These are phyloP conservation scores for Limnephilus lunatus DNA, from an alignment of 2,888 invertebrate genomes.

Conservation along the genomic window DNA sequence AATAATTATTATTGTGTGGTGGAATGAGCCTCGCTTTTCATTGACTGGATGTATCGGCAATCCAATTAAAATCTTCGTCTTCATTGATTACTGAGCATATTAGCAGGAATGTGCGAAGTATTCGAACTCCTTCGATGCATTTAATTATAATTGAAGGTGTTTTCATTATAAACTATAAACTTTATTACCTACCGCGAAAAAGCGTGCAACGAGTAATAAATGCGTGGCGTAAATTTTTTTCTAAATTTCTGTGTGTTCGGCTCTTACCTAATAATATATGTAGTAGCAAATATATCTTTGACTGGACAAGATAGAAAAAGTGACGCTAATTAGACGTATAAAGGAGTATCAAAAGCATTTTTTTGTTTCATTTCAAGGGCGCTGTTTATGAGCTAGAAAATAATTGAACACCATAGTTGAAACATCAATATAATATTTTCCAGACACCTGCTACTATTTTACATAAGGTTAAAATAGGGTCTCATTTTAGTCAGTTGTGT, in stretches of 20 bases:
- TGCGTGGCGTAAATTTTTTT: too few relatives aligned
- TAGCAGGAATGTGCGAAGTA: neutral
- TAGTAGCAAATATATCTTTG: neutral
- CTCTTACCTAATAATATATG: too few relatives aligned
- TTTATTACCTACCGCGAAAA: neutral
- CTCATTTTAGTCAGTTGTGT: too few relatives aligned
- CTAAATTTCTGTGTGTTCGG: too few relatives aligned
- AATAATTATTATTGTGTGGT: neutral
- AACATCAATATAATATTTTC: neutral
- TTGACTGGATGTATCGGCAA: neutral
- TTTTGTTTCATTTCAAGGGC: neutral
- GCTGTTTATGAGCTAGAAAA: neutral
- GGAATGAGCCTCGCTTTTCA: neutral
- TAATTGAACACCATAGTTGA: neutral
- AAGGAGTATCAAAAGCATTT: neutral
- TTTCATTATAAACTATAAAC: neutral
- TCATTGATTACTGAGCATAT: neutral
- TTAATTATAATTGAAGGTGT: neutral
- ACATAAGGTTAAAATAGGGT: too few relatives aligned
- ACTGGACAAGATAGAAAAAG: neutral
- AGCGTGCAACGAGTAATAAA: neutral
- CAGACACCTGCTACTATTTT: neutral
- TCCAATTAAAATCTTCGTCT: neutral
- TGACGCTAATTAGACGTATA: neutral
- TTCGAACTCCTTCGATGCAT: neutral